Evolutionary conservation across 2,888 invertebrate species (phyloP).

Genomic region (Nymphalis polychloros): DNA sequence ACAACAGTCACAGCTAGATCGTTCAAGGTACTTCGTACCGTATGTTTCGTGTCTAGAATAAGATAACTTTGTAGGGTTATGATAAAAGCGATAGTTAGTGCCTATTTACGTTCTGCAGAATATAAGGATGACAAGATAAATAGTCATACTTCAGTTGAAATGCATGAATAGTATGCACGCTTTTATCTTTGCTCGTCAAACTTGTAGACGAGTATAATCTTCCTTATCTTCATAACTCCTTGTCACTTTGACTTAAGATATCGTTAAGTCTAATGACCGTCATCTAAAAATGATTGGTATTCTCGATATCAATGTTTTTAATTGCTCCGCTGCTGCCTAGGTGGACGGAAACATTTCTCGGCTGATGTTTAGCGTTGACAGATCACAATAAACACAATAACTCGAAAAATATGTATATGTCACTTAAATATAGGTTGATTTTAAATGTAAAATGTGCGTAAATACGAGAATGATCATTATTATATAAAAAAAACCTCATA

Average conservation of each 20-base stretch:
- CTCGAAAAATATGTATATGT: too few species aligned
- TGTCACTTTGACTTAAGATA: constrained; percentile 23
- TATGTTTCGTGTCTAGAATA: not conserved
- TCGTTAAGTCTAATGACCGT: constrained; percentile 21
- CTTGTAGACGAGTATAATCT: constrained; percentile 29
- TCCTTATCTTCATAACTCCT: constrained; percentile 26
- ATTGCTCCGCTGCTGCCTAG: too few species aligned
- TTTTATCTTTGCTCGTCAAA: constrained; percentile 32
- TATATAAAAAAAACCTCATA: too few species aligned
- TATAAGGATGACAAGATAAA: not conserved
- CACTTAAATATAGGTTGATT: too few species aligned
- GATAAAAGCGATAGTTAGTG: not conserved
- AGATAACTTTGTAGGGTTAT: constrained; percentile 1
- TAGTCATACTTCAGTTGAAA: constrained; percentile 12
- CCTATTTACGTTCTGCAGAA: not conserved
- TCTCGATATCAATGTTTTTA: not conserved
- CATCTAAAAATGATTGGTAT: not conserved
- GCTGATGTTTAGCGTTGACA: too few species aligned
- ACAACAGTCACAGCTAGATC: not conserved
- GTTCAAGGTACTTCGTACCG: constrained; percentile 8
- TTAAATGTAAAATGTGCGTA: too few species aligned
- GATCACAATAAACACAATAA: too few species aligned
- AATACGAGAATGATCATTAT: too few species aligned
- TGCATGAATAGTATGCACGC: constrained; percentile 16
- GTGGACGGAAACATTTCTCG: too few species aligned